phyloP scores from a whole-genome alignment of 1,140 invertebrate genomes.

The Habropoda laboriosa region DNA sequence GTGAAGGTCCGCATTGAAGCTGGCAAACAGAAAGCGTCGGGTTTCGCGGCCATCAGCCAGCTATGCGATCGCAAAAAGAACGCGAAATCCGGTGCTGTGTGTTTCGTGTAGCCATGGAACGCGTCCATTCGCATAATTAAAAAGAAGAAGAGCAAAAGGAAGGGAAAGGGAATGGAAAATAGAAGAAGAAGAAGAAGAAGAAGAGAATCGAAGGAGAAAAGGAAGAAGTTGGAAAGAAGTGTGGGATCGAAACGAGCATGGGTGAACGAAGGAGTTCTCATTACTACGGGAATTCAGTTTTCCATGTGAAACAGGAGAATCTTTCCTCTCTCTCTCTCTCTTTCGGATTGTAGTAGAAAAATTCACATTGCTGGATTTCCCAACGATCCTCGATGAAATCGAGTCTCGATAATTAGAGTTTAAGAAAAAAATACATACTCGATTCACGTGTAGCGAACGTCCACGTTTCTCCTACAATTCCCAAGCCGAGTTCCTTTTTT shows the following conservation, averaged over 20 bases:
- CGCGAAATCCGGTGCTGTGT: background rate
- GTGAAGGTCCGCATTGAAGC: constrained; percentile 20
- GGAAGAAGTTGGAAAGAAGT: background rate
- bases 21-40: background rate
- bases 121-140: constrained; percentile 34
- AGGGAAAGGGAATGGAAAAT: too few species aligned
- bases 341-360: too few species aligned
- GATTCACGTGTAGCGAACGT: background rate
- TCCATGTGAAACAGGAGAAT: background rate
- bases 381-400: background rate
- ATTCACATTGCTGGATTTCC: too few species aligned
- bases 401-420: background rate
- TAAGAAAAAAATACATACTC: background rate
- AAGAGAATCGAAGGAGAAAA: background rate
- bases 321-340: background rate
- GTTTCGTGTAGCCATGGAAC: background rate
- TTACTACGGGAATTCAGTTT: background rate
- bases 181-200: background rate
- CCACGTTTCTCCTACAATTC: too few species aligned
- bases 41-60: constrained; percentile 16
- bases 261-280: background rate
- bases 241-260: background rate
- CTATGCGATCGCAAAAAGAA: constrained; percentile 18
- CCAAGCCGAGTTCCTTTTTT: background rate
- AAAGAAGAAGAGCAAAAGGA: background rate